A percentile compares a stretch with the other conserved stretches of the same genome.
Conservation (phyloP, 2,888 invertebrate genomes). For the Idaea dimidiata region DNA sequence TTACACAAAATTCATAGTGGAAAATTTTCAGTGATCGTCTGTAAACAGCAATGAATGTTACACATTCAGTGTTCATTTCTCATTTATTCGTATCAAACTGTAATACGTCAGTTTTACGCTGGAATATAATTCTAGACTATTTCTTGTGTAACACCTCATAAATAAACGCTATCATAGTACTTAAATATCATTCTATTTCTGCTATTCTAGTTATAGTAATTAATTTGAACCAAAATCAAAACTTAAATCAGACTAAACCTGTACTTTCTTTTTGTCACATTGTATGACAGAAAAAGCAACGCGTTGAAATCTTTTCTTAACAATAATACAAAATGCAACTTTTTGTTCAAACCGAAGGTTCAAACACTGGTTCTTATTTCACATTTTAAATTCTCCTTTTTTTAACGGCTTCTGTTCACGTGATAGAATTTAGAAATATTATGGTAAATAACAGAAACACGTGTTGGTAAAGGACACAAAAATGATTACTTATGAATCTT, state of each 20-base stretch:
- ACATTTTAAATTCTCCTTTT: neutral
- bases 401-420: neutral
- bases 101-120: too few species aligned
- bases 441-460: neutral
- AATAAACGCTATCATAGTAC: neutral
- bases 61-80: constrained; percentile 10
- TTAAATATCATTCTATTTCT: neutral
- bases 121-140: neutral
- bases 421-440: neutral
- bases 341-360: neutral
- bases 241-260: neutral
- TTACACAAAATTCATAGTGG: constrained; percentile 56
- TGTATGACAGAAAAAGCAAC: constrained; percentile 5
- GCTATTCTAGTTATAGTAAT: too few species aligned
- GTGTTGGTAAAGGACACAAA: neutral
- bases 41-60: constrained; percentile 7
- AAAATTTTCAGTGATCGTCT: constrained; percentile 44
- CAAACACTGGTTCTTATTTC: neutral
- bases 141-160: neutral
- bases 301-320: constrained; percentile 19
- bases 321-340: neutral
- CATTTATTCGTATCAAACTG: constrained; percentile 12
- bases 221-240: neutral
- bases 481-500: neutral
- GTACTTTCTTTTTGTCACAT: neutral